Base-by-base conservation (phyloP, 2,113 vertebrate genomes). In the Kryptolebias marmoratus region DNA sequence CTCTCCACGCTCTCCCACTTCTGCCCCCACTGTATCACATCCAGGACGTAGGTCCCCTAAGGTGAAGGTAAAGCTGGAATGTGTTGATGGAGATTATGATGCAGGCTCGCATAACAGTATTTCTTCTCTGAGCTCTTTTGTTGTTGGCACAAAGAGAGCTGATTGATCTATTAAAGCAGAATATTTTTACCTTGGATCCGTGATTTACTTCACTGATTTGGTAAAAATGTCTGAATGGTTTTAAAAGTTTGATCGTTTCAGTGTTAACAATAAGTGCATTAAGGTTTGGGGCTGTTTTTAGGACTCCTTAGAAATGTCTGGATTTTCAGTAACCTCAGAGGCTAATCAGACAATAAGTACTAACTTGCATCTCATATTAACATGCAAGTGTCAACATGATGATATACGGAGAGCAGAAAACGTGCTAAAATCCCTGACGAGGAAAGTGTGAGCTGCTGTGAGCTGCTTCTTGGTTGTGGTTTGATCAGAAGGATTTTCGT, bases 11-110 rank as follows among this genome's bases (percentile, higher is more conserved):
- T 93, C 89, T 86, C 93, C 94, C 85, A 95, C 93, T 74, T 77
- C 88, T 89, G 91, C 92, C 79, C 95, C 94, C 78, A 65, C 79
- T 18, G 89, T 91, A 45, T 88, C 91, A 77, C 93, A 90, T 64
- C 92, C 93, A 88, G 94, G 95, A 79, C 88, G 88, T 88, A 93
- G 86, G 68, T 94, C 95, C 79, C 90, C 95, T 58, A 92, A 94
- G 52, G 61, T 94, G 73, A 96, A 98, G 96, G 98, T 98, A 97
- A 96, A 89, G 59, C 68, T 59, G 80, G 63, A 77, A 72, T 73
- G 64, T 52, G 22, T 50, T 27, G 6, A 77, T 60, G 30, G 65
- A 9, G 55, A 63, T 16, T 27, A 15, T 62, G 14, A 54, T 44
- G 30, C 57, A 28, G 48, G 27, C 50, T 77, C 11, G 16, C 22